These are phyloP conservation scores for Meta bourneti DNA, from an alignment of 2,888 invertebrate genomes.

Conservation along the genomic window DNA sequence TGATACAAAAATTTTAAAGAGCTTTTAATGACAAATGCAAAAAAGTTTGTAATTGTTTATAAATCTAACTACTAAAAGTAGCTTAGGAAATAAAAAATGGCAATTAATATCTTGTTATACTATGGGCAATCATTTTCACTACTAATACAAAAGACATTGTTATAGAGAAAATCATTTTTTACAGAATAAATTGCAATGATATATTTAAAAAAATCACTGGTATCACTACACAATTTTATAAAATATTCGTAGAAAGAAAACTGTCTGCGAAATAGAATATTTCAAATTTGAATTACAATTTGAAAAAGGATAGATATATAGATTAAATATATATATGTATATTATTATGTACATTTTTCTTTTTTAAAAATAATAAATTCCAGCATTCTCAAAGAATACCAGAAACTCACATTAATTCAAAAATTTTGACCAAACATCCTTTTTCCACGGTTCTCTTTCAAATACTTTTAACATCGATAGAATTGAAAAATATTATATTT, in stretches of 20 bases:
- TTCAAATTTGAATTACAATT: constrained; percentile 61
- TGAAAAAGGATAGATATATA: constrained; percentile 60
- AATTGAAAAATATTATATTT: constrained; percentile 76
- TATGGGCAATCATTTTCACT: constrained; percentile 37
- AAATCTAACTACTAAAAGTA: constrained; percentile 50
- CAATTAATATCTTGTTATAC: constrained; percentile 48
- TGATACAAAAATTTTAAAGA: constrained; percentile 55
- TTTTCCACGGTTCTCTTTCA: constrained; percentile 54
- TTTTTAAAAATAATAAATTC: constrained; percentile 74
- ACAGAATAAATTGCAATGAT: constrained; percentile 50
- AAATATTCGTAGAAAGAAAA: constrained; percentile 66
- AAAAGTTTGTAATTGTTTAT: constrained; percentile 32
- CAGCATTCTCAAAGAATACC: constrained; percentile 63
- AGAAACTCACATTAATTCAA: constrained; percentile 69
- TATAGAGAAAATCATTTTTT: constrained; percentile 36
- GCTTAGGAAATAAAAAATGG: constrained; percentile 51
- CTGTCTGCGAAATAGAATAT: constrained; percentile 65
- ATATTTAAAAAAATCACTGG: constrained; percentile 44
- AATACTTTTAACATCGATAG: constrained; percentile 71
- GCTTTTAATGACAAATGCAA: constrained; percentile 44
- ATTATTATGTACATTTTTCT: constrained; percentile 69
- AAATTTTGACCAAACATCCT: constrained; percentile 70
- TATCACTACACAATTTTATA: constrained; percentile 58
- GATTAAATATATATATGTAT: constrained; percentile 71
- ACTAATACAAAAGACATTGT: constrained; percentile 44